Conservation (phyloP, 2,888 invertebrate genomes). For the Mesoligia furuncula region DNA sequence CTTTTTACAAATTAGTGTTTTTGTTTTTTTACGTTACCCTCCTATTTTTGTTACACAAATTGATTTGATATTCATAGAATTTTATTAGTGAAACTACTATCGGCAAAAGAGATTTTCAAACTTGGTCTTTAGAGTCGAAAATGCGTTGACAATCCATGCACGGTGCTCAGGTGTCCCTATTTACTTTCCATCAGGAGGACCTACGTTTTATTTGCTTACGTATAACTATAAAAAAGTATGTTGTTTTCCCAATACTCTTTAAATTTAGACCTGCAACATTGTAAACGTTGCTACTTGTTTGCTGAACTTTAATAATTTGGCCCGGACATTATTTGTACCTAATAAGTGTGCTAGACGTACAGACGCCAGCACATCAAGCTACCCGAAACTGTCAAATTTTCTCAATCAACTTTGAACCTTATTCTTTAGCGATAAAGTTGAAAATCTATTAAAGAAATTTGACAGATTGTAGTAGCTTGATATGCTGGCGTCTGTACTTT, state of each 20-base stretch:
- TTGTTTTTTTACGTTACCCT: neutral
- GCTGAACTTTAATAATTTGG: neutral
- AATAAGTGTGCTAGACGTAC: slow-evolving; percentile 17
- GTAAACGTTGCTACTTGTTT: neutral
- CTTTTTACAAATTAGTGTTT: slow-evolving; percentile 13
- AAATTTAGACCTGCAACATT: neutral
- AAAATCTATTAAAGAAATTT: too few relatives aligned
- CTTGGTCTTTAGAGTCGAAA: slow-evolving; percentile 17
- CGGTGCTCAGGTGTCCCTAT: slow-evolving; percentile 21
- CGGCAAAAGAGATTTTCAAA: neutral
- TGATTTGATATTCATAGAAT: neutral
- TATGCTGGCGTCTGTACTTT: too few relatives aligned
- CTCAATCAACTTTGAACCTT: too few relatives aligned
- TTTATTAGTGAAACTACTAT: neutral
- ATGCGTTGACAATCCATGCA: slow-evolving; percentile 2
- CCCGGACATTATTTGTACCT: slow-evolving; percentile 1
- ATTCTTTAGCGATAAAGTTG: too few relatives aligned
- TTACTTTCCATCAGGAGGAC: slow-evolving; percentile 15
- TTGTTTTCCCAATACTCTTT: neutral
- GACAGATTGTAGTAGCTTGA: too few relatives aligned
- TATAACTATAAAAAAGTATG: neutral
- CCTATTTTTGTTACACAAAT: neutral
- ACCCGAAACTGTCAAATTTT: too few relatives aligned
- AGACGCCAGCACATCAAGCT: too few relatives aligned
- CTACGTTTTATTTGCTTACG: slow-evolving; percentile 21